Conservation (phyloP, 2,888 invertebrate species). For the Tiliacea aurago region DNA sequence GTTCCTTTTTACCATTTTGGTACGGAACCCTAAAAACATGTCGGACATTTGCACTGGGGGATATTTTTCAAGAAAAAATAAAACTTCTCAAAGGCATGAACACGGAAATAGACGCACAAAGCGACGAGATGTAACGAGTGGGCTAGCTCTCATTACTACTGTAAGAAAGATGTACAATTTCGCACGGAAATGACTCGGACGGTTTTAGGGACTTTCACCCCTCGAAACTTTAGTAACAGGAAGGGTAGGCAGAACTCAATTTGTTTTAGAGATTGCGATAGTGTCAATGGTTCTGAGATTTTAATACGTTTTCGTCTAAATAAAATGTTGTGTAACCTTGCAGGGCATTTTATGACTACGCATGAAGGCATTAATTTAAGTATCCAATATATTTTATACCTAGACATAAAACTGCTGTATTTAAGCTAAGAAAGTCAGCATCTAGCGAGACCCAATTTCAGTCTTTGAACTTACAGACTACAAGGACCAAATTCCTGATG, state of each 20-base stretch:
- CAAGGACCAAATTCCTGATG: background rate
- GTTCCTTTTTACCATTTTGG: too few species aligned
- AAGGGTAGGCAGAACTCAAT: slow-evolving; percentile 28
- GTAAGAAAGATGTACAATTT: slow-evolving; percentile 64
- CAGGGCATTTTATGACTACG: slow-evolving; percentile 9
- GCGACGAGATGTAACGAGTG: slow-evolving; percentile 64
- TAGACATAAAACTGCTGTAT: slow-evolving; percentile 17
- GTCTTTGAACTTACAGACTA: background rate
- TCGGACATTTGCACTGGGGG: slow-evolving; percentile 44
- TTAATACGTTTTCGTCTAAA: slow-evolving; percentile 39
- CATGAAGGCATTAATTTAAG: slow-evolving; percentile 31
- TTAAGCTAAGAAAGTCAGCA: slow-evolving; percentile 12
- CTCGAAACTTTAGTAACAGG: slow-evolving; percentile 37
- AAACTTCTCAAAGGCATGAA: slow-evolving; percentile 58
- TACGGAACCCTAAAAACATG: too few species aligned
- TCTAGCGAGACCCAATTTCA: background rate
- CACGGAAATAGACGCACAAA: slow-evolving; percentile 69
- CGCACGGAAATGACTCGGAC: slow-evolving; percentile 55
- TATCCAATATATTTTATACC: slow-evolving; percentile 28
- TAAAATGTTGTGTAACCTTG: slow-evolving; percentile 24
- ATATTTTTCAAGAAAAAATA: slow-evolving; percentile 55
- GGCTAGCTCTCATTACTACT: slow-evolving; percentile 64
- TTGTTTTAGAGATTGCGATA: slow-evolving; percentile 32
- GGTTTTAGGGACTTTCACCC: slow-evolving; percentile 37
- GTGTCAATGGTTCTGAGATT: slow-evolving; percentile 34